Percentiles rank a stretch among this genome's conserved stretches.
Evolutionary conservation across 2,113 vertebrate species (phyloP).

Genomic region (Trachemys scripta): DNA sequence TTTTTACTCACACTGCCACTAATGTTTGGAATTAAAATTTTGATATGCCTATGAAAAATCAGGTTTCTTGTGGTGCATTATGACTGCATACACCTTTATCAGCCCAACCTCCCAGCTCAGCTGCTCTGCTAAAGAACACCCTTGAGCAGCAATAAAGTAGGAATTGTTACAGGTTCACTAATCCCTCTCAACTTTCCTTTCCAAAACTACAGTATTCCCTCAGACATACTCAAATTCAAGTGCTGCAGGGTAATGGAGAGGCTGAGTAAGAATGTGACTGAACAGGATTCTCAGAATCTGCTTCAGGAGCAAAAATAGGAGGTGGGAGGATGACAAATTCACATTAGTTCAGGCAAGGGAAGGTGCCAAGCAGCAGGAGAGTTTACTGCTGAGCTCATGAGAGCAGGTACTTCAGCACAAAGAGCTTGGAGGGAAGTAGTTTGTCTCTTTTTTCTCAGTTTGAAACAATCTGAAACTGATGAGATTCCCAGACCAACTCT

Average conservation of each 20-base stretch:
- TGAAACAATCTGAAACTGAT: not conserved
- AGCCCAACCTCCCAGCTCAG: not conserved
- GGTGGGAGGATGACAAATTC: rapidly evolving
- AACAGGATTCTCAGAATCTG: not conserved
- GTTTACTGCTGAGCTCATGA: not conserved
- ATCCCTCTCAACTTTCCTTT: not conserved
- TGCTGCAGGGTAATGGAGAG: not conserved
- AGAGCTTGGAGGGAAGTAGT: not conserved
- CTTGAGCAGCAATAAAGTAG: not conserved
- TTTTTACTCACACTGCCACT: not conserved
- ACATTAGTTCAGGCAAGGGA: not conserved
- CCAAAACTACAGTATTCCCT: not conserved
- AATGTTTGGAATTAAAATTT: not conserved
- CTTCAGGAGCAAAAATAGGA: not conserved
- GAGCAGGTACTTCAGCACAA: not conserved
- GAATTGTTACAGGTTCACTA: not conserved
- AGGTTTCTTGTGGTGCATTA: no score
- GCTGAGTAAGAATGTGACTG: not conserved
- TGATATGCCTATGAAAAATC: no score
- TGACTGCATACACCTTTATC: not conserved
- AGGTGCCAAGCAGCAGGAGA: rapidly evolving
- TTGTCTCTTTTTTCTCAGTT: not conserved
- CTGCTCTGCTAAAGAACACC: not conserved
- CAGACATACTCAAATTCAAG: not conserved
- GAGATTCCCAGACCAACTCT: not conserved